A percentile compares a stretch with the other conserved stretches of the same genome.
Conservation (phyloP, 2,888 invertebrate genomes). For the Gastrophysa polygoni region DNA sequence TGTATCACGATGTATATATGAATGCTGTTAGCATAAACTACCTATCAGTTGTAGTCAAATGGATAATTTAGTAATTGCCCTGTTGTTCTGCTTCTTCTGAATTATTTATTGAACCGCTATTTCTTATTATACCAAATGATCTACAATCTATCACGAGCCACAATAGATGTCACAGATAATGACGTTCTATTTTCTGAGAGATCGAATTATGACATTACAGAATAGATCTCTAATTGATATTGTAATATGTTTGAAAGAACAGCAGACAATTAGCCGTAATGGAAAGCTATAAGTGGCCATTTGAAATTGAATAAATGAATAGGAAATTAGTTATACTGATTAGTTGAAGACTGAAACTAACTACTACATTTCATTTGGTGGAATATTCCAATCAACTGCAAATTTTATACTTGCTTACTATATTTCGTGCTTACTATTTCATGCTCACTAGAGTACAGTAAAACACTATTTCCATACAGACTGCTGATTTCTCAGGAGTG, state of each 20-base stretch:
- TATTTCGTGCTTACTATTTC: no score
- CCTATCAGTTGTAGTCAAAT: conserved; percentile 45
- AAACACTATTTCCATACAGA: no score
- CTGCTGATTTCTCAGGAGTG: no score
- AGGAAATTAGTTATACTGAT: neutral
- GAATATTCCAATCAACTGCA: neutral
- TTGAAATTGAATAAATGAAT: neutral
- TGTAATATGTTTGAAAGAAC: conserved; percentile 6
- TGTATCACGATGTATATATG: conserved; percentile 38
- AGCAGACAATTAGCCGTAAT: neutral
- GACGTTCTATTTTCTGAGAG: conserved; percentile 18
- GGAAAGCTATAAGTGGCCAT: neutral
- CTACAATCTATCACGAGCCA: conserved; percentile 28
- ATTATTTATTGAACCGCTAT: conserved; percentile 43
- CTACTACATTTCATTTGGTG: neutral
- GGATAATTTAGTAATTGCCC: conserved; percentile 50
- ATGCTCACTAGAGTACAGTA: no score
- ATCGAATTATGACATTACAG: conserved; percentile 14
- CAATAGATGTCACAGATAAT: conserved; percentile 27
- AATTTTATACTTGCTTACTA: no score
- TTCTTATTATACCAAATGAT: conserved; percentile 29
- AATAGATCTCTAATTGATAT: conserved; percentile 14
- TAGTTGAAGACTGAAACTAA: neutral
- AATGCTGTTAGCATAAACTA: conserved; percentile 43
- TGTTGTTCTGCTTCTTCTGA: conserved; percentile 40